A percentile compares a stretch with the other conserved stretches of the same genome.
phyloP scores from a whole-genome alignment of 1,140 invertebrate genomes.

The Globodera ellingtonae region DNA sequence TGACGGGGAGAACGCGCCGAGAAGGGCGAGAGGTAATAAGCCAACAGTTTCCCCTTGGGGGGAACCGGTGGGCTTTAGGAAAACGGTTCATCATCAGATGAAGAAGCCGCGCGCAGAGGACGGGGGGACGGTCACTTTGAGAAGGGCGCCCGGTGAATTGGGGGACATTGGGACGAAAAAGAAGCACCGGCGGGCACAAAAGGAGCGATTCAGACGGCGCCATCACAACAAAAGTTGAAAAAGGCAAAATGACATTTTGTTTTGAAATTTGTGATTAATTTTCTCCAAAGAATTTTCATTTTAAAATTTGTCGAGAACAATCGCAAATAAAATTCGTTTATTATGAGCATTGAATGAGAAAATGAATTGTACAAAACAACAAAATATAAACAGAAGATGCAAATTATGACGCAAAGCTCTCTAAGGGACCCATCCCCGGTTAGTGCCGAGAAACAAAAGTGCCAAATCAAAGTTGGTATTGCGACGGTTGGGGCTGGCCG shows the following conservation, averaged over 20 bases:
- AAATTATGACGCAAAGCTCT: too few species aligned
- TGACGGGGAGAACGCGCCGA: slow-evolving; percentile 8
- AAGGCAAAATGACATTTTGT: neutral
- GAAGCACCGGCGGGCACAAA: neutral
- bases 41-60: too few species aligned
- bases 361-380: too few species aligned
- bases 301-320: neutral
- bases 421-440: too few species aligned
- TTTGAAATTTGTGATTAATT: too few species aligned
- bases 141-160: slow-evolving; percentile 4
- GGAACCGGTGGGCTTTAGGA: too few species aligned
- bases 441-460: neutral
- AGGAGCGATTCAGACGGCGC: neutral
- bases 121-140: neutral
- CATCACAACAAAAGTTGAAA: neutral
- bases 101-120: neutral
- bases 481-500: neutral
- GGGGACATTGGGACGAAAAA: neutral
- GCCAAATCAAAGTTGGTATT: neutral
- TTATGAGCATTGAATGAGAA: too few species aligned
- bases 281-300: too few species aligned
- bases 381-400: too few species aligned
- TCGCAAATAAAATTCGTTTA: neutral
- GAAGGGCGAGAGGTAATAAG: neutral
- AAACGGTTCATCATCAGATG: neutral